These are phyloP conservation scores for Serinus canaria DNA, from an alignment of 2,113 vertebrate genomes.

Conservation along the genomic window DNA sequence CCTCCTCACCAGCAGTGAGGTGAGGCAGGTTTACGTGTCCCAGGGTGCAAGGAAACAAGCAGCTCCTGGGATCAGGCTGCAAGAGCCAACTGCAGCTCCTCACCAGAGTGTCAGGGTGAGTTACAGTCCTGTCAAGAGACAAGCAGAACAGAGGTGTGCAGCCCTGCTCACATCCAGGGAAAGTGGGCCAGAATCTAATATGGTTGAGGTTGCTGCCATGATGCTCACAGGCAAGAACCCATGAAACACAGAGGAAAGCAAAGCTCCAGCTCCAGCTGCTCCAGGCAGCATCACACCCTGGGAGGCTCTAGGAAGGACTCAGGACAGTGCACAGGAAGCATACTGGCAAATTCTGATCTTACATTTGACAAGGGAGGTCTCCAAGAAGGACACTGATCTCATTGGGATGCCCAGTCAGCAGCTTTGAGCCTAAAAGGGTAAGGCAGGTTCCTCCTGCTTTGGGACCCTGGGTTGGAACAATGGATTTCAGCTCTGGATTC, in stretches of 20 bases:
- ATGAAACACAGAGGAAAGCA: neutral
- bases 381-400: conserved; percentile 87
- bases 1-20: neutral
- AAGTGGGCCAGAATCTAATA: neutral
- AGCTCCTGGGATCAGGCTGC: neutral
- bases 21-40: neutral
- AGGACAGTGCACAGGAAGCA: neutral
- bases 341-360: conserved; percentile 46
- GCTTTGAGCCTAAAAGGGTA: conserved; percentile 84
- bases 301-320: neutral
- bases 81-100: neutral
- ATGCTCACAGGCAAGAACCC: neutral
- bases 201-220: neutral
- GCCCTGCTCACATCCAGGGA: neutral
- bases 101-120: neutral
- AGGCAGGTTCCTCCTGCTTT: conserved; percentile 89
- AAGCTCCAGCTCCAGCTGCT: neutral
- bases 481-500: conserved; percentile 86
- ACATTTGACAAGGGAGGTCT: conserved; percentile 86
- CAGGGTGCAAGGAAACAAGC: neutral
- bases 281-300: neutral
- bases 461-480: conserved; percentile 85
- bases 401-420: conserved; percentile 85
- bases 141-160: neutral
- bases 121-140: neutral